phyloP scores from a whole-genome alignment of 2,113 vertebrate species.

The Carettochelys insculpta region DNA sequence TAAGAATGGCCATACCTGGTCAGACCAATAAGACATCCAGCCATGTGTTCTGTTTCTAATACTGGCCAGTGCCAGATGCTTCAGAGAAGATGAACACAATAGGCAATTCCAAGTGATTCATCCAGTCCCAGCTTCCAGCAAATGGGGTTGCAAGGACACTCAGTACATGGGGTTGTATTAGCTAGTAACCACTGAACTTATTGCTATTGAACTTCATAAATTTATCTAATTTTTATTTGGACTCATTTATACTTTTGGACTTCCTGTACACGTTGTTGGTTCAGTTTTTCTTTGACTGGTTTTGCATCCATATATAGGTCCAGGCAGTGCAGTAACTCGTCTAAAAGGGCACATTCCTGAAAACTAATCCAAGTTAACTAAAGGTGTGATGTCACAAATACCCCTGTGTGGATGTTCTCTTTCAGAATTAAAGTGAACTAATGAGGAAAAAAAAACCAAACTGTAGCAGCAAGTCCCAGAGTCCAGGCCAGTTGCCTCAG shows the following conservation, averaged over 20 bases:
- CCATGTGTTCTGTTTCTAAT: background rate
- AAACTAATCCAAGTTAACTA: background rate
- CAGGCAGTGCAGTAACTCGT: background rate
- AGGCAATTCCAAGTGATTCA: background rate
- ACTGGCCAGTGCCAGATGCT: background rate
- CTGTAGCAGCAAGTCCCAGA: background rate
- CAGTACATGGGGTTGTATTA: background rate
- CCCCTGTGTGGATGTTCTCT: background rate
- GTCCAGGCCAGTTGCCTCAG: background rate
- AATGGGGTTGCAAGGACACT: background rate
- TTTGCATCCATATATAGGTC: background rate
- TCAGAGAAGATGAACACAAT: background rate
- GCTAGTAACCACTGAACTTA: background rate
- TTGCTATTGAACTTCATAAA: background rate
- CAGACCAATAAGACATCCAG: background rate
- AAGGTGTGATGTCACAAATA: background rate
- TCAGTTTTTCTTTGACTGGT: background rate
- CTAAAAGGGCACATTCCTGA: background rate
- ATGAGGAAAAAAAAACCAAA: background rate
- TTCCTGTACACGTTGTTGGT: background rate
- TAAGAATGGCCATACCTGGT: background rate
- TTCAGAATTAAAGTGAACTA: background rate
- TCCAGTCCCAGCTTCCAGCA: background rate
- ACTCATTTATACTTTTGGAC: background rate
- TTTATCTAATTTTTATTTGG: background rate